phyloP scores from a whole-genome alignment of 2,113 vertebrate species.

The Apus apus region DNA sequence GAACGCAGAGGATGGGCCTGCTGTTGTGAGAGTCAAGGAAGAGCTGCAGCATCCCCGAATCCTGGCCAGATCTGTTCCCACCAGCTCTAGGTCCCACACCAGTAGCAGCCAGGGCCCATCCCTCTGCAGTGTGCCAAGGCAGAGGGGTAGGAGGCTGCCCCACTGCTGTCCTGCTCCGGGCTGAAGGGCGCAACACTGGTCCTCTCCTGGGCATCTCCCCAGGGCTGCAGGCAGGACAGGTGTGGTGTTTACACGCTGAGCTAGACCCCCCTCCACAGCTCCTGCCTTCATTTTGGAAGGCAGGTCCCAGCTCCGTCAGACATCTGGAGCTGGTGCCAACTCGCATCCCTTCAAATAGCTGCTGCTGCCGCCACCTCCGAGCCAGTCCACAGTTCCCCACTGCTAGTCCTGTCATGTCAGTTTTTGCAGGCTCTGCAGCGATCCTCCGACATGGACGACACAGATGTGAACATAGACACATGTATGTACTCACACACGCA shows the following conservation, averaged over 20 bases:
- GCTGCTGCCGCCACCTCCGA: background rate
- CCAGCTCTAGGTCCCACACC: background rate
- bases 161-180: background rate
- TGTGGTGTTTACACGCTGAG: background rate
- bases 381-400: background rate
- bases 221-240: constrained; percentile 31
- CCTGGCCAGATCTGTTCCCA: background rate
- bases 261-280: background rate
- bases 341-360: background rate
- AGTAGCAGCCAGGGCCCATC: background rate
- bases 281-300: background rate
- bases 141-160: background rate
- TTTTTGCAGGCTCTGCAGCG: background rate
- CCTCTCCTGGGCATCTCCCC: background rate
- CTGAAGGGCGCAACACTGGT: background rate
- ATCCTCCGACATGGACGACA: constrained; percentile 48
- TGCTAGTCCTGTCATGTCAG: background rate
- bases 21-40: background rate
- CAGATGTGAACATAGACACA: constrained; percentile 68
- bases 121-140: background rate
- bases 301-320: accelerated
- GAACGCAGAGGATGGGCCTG: background rate
- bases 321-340: background rate
- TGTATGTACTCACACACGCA: constrained; percentile 71
- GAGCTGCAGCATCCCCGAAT: background rate